Evolutionary conservation across 2,888 invertebrate species (phyloP).

Genomic region (Ichneumon xanthorius): DNA sequence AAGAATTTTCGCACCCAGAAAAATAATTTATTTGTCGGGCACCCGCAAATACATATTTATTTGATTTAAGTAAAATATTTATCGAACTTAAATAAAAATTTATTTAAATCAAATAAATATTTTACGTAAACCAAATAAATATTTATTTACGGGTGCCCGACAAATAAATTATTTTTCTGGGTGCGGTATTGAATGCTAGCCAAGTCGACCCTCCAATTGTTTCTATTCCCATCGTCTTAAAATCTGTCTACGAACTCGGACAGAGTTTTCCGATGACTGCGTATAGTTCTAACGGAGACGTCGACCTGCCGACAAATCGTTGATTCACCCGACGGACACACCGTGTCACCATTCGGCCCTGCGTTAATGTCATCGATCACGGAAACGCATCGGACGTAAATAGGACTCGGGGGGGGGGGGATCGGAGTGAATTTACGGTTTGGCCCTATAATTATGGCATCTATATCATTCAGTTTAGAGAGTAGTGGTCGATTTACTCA

Average conservation of each 20-base stretch:
- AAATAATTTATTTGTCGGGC: too few relatives aligned
- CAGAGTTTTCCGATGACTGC: not conserved
- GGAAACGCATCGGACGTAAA: not conserved
- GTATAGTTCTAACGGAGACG: not conserved
- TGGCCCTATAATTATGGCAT: not conserved
- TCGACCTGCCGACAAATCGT: not conserved
- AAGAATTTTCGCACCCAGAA: too few relatives aligned
- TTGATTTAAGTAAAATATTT: too few relatives aligned
- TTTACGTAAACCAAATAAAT: too few relatives aligned
- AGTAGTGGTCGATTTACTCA: conserved; percentile 75
- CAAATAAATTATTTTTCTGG: too few relatives aligned
- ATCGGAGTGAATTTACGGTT: not conserved
- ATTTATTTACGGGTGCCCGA: too few relatives aligned
- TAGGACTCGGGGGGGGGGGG: not conserved
- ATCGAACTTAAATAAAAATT: too few relatives aligned
- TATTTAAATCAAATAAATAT: too few relatives aligned
- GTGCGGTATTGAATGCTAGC: too few relatives aligned
- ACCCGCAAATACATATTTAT: too few relatives aligned
- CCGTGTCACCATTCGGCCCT: not conserved
- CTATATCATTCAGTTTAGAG: conserved; percentile 6
- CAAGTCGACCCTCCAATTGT: too few relatives aligned
- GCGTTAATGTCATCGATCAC: not conserved
- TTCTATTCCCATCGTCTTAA: conserved; percentile 33
- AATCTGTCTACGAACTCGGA: conserved; percentile 34
- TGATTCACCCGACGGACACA: not conserved